phyloP scores from a whole-genome alignment of 1,140 invertebrate species.

The Cherax destructor region DNA sequence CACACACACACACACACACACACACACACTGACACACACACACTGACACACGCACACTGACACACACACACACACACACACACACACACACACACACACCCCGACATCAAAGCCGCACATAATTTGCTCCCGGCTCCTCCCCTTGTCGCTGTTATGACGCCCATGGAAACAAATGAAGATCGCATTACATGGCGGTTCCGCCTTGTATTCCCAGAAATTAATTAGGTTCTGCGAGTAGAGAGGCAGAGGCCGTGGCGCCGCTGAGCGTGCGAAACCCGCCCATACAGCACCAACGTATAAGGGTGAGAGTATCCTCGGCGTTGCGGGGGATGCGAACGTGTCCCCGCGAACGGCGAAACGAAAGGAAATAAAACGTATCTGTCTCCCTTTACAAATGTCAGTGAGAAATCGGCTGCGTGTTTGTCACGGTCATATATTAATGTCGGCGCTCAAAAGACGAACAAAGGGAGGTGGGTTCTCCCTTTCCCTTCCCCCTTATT shows the following conservation, averaged over 20 bases:
- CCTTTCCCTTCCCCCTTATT: not conserved
- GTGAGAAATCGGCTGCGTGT: conserved; percentile 44
- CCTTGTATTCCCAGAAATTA: conserved; percentile 62
- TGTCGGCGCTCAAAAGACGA: conserved; percentile 50
- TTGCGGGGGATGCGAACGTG: not conserved
- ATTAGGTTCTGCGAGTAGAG: conserved; percentile 3
- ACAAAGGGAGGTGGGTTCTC: conserved; percentile 30
- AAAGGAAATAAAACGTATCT: conserved; percentile 56
- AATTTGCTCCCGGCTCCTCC: conserved; percentile 18
- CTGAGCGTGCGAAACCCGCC: not conserved
- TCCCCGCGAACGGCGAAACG: conserved; percentile 21
- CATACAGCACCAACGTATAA: not conserved
- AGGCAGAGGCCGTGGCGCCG: not conserved
- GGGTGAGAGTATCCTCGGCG: not conserved
- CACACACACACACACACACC: too few relatives aligned
- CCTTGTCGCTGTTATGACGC: conserved; percentile 56
- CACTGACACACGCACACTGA: too few relatives aligned
- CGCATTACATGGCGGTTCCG: conserved; percentile 57
- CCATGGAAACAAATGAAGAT: conserved; percentile 65
- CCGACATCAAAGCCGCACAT: not conserved
- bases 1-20: too few relatives aligned
- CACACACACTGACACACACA: too few relatives aligned
- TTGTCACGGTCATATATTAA: conserved; percentile 56
- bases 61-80: too few relatives aligned
- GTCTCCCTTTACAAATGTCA: conserved; percentile 57